Conservation (phyloP, 1,140 invertebrate genomes). For the Ptiloglossa arizonensis region DNA sequence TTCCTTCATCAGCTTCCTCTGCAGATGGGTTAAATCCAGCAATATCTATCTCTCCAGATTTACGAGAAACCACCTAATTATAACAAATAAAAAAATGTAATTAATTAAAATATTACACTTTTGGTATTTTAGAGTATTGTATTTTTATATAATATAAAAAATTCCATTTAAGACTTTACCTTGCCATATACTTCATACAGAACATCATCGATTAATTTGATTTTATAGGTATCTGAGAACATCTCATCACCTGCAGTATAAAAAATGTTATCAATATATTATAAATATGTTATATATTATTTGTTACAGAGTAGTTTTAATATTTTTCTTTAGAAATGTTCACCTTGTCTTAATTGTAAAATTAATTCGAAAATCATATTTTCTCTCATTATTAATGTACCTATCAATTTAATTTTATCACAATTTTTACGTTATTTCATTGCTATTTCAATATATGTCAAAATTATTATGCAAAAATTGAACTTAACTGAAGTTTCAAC, state of each 20-base stretch:
- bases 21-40: slow-evolving; percentile 96
- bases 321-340: no score
- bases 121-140: background rate
- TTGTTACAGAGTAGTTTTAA: no score
- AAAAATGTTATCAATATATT: slow-evolving; percentile 51
- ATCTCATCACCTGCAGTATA: slow-evolving; percentile 94
- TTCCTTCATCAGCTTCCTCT: slow-evolving; percentile 94
- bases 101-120: background rate
- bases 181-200: slow-evolving; percentile 97
- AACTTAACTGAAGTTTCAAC: background rate
- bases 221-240: slow-evolving; percentile 98
- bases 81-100: slow-evolving; percentile 35
- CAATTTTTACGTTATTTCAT: background rate
- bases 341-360: background rate
- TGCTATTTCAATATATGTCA: background rate
- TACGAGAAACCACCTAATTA: slow-evolving; percentile 86
- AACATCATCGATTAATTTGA: slow-evolving; percentile 95
- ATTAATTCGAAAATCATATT: background rate
- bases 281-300: no score
- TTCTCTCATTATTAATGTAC: background rate
- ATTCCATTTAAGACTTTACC: slow-evolving; percentile 73
- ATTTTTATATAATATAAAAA: no score
- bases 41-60: slow-evolving; percentile 90
- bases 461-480: background rate
- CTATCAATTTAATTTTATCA: background rate